These are phyloP conservation scores for Lethocerus indicus DNA, from an alignment of 1,140 invertebrate species.

Conservation along the genomic window DNA sequence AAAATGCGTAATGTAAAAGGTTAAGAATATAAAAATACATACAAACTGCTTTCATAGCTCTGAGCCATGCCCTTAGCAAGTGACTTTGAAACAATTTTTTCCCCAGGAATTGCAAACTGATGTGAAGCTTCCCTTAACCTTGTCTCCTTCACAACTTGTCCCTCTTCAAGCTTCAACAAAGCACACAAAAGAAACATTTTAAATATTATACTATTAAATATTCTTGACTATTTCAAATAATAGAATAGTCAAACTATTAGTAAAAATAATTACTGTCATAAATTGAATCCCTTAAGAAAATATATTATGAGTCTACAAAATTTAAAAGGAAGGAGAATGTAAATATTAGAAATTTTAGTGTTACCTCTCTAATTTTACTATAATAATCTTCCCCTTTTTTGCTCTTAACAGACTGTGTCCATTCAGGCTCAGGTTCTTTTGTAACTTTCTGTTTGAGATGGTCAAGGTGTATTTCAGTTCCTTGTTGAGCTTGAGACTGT, in stretches of 20 bases:
- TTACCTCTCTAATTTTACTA: conserved; percentile 52
- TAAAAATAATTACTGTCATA: neutral
- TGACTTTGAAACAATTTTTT: conserved; percentile 56
- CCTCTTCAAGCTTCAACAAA: conserved; percentile 45
- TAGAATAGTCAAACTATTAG: neutral
- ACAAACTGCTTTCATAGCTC: conserved; percentile 67
- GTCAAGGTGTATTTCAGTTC: conserved; percentile 32
- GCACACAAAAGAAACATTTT: neutral
- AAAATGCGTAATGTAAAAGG: conserved; percentile 1
- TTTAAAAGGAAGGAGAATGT: too few species aligned
- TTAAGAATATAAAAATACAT: conserved; percentile 18
- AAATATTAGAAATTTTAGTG: neutral
- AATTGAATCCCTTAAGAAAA: too few species aligned
- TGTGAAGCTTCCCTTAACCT: conserved; percentile 55
- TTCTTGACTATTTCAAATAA: neutral
- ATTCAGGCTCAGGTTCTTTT: conserved; percentile 61
- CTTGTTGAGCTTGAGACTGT: conserved; percentile 42
- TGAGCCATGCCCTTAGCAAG: conserved; percentile 73
- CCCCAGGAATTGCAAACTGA: conserved; percentile 69
- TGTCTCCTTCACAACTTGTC: conserved; percentile 65
- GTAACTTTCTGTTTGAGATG: conserved; percentile 23
- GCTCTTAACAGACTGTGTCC: conserved; percentile 62
- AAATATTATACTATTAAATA: neutral
- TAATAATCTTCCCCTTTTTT: conserved; percentile 74
- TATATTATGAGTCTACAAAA: too few species aligned